Base-by-base conservation (phyloP, 1,140 invertebrate species). In the Plectus sambesii region DNA sequence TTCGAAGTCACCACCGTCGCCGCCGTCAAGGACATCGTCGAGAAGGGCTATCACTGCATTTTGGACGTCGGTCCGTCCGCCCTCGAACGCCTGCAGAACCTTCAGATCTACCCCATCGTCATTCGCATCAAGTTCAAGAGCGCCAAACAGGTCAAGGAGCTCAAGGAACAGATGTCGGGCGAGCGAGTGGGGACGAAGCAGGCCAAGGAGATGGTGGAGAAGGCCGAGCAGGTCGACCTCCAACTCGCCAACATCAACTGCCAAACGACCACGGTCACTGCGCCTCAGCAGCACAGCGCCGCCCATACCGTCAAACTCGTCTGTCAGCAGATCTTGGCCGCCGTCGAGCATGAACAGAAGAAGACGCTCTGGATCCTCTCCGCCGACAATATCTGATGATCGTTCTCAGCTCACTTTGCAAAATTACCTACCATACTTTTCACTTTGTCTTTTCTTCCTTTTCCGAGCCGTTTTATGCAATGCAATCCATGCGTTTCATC, bases 151-250 rank as follows among this genome's bases (percentile, higher is more conserved):
- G 89, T 96, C 17, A 60, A 44, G 48, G 72, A 55, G 69, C 72
- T 52, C 61, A 90, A 23, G 86, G 88, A 69, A 87, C 92, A 73
- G 80, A 83, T 4, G 74, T 82, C 56, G 86, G 83, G 82, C 35
- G 87, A 94, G 62, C 92, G 92, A 76, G 79, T 93, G 38, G 85
- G 84, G 43, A 84, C 82, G 5, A 94, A 94, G 71, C 83, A 83
- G 30, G 87, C 89, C 48, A 96, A 94, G 75, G 88, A 94, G 72
- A 86, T 92, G 81, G 90, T 86, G 65, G 89, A 94, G 29, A 61
- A 68, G 45, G 68, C 59, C 51, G 61, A 61, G 45, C 68, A 66
- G 51, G 53, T 69, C 29, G 70, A 73, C 54, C 58, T 63, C 39
- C 65, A 72, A 23, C 33, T 60, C 61, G 83, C 87, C 55, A 81